Evolutionary conservation across 2,888 invertebrate genomes (phyloP).

Genomic region (Sinopyrophorus schimmeli): DNA sequence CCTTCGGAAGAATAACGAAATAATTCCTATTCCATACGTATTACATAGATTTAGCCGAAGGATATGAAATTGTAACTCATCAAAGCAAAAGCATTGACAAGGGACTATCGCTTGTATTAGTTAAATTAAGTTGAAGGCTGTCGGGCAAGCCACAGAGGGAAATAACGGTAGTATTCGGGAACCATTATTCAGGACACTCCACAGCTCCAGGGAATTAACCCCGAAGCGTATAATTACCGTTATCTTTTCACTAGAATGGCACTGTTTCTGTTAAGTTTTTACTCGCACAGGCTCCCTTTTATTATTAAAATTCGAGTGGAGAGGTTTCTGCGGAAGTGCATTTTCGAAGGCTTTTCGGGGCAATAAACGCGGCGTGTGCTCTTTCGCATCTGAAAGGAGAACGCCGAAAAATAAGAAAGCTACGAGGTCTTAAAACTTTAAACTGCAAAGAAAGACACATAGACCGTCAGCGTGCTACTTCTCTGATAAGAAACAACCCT

Average conservation of each 20-base stretch:
- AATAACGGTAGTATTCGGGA: slow-evolving; percentile 35
- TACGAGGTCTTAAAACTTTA: slow-evolving; percentile 35
- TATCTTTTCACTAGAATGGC: slow-evolving; percentile 22
- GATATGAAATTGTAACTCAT: slow-evolving; percentile 22
- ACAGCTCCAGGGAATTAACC: slow-evolving; percentile 25
- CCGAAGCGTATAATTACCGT: slow-evolving; percentile 27
- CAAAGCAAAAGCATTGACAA: slow-evolving; percentile 29
- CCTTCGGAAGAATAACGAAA: no score
- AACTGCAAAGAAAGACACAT: slow-evolving; percentile 36
- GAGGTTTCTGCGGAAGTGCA: no score
- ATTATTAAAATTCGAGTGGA: not conserved
- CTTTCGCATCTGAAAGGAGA: not conserved
- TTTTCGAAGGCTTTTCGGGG: no score
- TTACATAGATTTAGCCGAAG: no score
- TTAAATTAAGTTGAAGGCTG: slow-evolving; percentile 42
- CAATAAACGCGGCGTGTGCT: no score
- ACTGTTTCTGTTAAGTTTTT: slow-evolving; percentile 3
- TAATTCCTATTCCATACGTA: no score
- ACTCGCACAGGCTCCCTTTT: not conserved
- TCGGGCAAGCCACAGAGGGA: slow-evolving; percentile 35
- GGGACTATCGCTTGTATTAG: slow-evolving; percentile 39
- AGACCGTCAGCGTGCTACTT: slow-evolving; percentile 29
- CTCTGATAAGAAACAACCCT: slow-evolving; percentile 36
- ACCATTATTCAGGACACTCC: slow-evolving; percentile 35
- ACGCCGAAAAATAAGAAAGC: slow-evolving; percentile 29